These are phyloP conservation scores for Steatocranus sp. DNA, from an alignment of 2,797 vertebrate species.

Conservation along the genomic window DNA sequence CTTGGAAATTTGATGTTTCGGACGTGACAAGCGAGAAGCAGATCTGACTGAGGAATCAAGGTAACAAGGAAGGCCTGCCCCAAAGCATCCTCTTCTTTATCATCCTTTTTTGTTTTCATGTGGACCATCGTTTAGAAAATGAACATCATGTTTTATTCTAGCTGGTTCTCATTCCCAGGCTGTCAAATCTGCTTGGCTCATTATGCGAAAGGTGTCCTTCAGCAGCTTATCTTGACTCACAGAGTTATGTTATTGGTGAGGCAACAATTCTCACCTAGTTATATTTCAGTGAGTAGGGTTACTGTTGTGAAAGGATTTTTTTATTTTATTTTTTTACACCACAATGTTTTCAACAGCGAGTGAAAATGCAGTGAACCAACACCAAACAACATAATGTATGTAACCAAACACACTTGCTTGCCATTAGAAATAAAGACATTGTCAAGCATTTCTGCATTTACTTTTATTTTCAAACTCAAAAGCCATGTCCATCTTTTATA, in stretches of 20 bases:
- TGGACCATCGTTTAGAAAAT: background rate
- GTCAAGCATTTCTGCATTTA: background rate
- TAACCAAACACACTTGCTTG: background rate
- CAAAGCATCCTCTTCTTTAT: background rate
- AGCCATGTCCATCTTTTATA: background rate
- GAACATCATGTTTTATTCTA: background rate
- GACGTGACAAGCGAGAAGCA: background rate
- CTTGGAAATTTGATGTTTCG: background rate
- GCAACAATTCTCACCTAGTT: background rate
- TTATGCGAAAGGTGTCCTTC: background rate
- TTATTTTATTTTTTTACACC: background rate
- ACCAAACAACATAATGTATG: background rate
- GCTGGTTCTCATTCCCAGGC: background rate
- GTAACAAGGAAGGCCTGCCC: background rate
- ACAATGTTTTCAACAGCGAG: background rate
- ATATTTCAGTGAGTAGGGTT: background rate
- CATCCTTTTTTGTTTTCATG: background rate
- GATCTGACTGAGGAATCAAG: background rate
- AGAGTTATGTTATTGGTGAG: background rate
- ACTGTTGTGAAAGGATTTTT: background rate
- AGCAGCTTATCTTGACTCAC: background rate
- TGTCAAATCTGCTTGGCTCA: background rate
- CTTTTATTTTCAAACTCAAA: background rate
- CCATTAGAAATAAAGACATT: background rate
- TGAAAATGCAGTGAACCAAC: background rate